These are phyloP conservation scores for Ericerus pela DNA, from an alignment of 1,140 invertebrate genomes.

Conservation along the genomic window DNA sequence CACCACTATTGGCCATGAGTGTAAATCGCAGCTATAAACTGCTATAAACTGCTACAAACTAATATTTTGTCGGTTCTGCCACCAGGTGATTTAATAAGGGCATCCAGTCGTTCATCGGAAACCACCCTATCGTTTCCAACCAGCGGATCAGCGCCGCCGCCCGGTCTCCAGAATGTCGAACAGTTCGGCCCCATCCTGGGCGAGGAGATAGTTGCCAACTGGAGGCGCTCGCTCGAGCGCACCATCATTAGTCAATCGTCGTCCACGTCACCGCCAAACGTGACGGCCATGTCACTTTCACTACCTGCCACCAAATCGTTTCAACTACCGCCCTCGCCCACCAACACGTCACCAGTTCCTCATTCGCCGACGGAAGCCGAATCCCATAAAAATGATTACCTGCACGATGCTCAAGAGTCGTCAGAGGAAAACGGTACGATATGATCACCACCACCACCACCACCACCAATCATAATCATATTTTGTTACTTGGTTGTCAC, in stretches of 20 bases:
- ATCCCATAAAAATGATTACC: constrained; percentile 15
- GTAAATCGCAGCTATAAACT: no score
- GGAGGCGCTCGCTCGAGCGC: constrained; percentile 52
- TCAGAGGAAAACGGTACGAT: neutral
- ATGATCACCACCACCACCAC: constrained; percentile 24
- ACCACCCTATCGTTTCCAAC: constrained; percentile 13
- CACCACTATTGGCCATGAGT: no score
- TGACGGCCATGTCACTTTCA: constrained; percentile 7
- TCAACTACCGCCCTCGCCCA: constrained; percentile 32
- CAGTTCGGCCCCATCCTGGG: constrained; percentile 52
- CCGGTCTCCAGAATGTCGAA: constrained; percentile 49
- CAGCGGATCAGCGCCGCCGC: constrained; percentile 22
- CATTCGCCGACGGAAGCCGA: constrained; percentile 6
- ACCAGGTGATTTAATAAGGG: neutral
- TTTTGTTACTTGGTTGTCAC: no score
- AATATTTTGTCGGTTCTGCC: no score
- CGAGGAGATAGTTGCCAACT: constrained; percentile 61
- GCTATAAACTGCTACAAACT: no score
- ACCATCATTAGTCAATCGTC: constrained; percentile 33
- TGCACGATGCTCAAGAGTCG: constrained; percentile 25
- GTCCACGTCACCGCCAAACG: neutral
- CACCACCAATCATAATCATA: constrained; percentile 19
- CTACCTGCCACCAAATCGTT: constrained; percentile 4
- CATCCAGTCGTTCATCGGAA: constrained; percentile 31
- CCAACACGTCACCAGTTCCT: constrained; percentile 29